Conservation (phyloP, 2,888 invertebrate genomes). For the Acronicta psi region DNA sequence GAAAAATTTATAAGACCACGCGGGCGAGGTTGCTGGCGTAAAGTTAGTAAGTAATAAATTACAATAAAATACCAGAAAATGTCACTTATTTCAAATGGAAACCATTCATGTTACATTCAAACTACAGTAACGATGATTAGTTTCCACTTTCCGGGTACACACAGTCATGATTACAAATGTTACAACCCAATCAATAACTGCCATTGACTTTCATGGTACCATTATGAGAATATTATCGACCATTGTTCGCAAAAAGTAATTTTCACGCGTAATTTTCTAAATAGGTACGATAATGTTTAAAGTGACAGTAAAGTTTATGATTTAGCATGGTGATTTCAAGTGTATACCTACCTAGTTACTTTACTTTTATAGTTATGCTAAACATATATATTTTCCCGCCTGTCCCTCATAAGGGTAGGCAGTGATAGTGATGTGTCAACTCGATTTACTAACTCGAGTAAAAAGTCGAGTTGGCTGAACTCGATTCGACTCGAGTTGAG, state of each 20-base stretch:
- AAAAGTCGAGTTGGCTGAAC: too few species aligned
- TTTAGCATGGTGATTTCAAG: background rate
- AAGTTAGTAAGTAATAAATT: too few species aligned
- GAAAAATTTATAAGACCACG: too few species aligned
- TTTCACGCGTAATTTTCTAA: conserved; percentile 4
- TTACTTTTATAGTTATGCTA: too few species aligned
- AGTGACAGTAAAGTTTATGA: conserved; percentile 1
- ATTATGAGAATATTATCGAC: conserved; percentile 24
- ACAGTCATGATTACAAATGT: conserved; percentile 17
- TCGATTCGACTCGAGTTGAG: too few species aligned
- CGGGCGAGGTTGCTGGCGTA: too few species aligned
- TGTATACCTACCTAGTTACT: too few species aligned
- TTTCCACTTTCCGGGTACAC: conserved; percentile 14
- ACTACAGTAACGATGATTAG: conserved; percentile 15
- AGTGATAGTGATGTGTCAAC: too few species aligned
- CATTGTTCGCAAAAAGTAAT: conserved; percentile 27
- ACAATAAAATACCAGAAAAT: background rate
- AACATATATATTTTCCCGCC: too few species aligned
- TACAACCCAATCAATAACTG: conserved; percentile 26
- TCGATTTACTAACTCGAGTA: too few species aligned
- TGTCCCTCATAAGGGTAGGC: too few species aligned
- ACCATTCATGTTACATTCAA: background rate
- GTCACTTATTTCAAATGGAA: background rate
- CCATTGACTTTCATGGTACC: conserved; percentile 5
- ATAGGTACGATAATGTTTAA: background rate